Conservation (phyloP, 1,140 invertebrate species). For the Cyphomyrmex costatus region DNA sequence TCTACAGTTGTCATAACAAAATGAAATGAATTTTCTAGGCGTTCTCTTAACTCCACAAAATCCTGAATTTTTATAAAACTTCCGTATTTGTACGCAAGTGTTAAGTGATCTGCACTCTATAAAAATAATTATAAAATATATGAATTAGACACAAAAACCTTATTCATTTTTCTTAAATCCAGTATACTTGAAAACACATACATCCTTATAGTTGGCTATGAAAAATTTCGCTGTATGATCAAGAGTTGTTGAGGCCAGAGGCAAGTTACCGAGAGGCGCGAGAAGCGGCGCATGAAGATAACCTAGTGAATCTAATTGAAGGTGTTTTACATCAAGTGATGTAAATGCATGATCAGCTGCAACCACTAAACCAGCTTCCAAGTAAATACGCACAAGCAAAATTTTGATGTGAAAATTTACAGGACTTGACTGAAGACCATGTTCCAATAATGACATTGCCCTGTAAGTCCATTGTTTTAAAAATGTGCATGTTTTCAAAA, state of each 20-base stretch:
- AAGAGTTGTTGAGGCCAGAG: slow-evolving; percentile 89
- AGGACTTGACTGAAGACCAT: slow-evolving; percentile 87
- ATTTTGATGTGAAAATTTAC: slow-evolving; percentile 90
- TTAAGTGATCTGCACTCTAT: slow-evolving; percentile 96
- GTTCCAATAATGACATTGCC: slow-evolving; percentile 86
- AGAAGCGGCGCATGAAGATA: slow-evolving; percentile 93
- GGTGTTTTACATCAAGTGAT: slow-evolving; percentile 95
- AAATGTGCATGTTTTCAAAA: slow-evolving; percentile 36
- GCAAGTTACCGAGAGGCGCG: slow-evolving; percentile 90
- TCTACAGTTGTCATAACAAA: slow-evolving; percentile 92
- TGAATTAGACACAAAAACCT: slow-evolving; percentile 21
- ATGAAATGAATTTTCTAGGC: slow-evolving; percentile 94
- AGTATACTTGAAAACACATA: slow-evolving; percentile 84
- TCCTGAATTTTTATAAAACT: slow-evolving; percentile 97
- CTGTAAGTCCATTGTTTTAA: slow-evolving; percentile 72
- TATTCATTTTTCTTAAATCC: not conserved
- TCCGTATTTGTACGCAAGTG: slow-evolving; percentile 97
- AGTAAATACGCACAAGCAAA: slow-evolving; percentile 88
- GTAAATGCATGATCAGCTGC: slow-evolving; percentile 83
- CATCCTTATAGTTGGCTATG: slow-evolving; percentile 94
- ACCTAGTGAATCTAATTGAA: slow-evolving; percentile 97
- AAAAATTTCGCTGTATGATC: slow-evolving; percentile 94
- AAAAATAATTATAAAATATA: slow-evolving; percentile 55
- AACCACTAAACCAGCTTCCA: slow-evolving; percentile 84
- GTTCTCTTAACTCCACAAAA: slow-evolving; percentile 94